phyloP scores from a whole-genome alignment of 2,797 vertebrate genomes.

The Bovichtus diacanthus region DNA sequence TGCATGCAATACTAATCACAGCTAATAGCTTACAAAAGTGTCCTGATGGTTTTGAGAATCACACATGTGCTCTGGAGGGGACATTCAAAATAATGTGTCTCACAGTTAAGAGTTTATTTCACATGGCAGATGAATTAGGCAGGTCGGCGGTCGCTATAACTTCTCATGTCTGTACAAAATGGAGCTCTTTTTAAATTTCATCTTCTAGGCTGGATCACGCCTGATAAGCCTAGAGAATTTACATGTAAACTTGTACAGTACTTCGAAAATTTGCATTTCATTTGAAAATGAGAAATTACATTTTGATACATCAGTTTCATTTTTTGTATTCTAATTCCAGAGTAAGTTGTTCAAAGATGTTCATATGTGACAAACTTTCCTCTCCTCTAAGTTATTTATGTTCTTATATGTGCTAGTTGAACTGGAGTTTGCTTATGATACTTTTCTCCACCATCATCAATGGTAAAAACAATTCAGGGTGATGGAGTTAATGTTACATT shows the following conservation, averaged over 20 bases:
- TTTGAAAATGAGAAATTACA: constrained; percentile 89
- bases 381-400: constrained; percentile 81
- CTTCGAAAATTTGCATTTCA: constrained; percentile 88
- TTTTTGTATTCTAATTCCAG: constrained; percentile 88
- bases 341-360: constrained; percentile 80
- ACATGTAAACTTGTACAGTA: constrained; percentile 99
- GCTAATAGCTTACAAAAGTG: constrained; percentile 50
- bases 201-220: constrained; percentile 52
- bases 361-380: constrained; percentile 78
- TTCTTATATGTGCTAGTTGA: constrained; percentile 88
- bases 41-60: constrained; percentile 41
- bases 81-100: constrained; percentile 25
- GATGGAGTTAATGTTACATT: constrained; percentile 86
- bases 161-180: constrained; percentile 85
- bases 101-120: constrained; percentile 36
- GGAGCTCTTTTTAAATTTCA: constrained; percentile 69
- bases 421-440: constrained; percentile 89
- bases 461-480: constrained; percentile 90
- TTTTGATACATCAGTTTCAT: constrained; percentile 96
- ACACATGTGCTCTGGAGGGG: constrained; percentile 68
- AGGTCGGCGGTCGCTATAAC: constrained; percentile 40
- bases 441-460: constrained; percentile 90
- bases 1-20: constrained; percentile 69
- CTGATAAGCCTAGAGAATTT: constrained; percentile 76
- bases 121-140: constrained; percentile 51